Evolutionary conservation across 2,888 invertebrate species (phyloP).

Genomic region (Stramonita haemastoma): DNA sequence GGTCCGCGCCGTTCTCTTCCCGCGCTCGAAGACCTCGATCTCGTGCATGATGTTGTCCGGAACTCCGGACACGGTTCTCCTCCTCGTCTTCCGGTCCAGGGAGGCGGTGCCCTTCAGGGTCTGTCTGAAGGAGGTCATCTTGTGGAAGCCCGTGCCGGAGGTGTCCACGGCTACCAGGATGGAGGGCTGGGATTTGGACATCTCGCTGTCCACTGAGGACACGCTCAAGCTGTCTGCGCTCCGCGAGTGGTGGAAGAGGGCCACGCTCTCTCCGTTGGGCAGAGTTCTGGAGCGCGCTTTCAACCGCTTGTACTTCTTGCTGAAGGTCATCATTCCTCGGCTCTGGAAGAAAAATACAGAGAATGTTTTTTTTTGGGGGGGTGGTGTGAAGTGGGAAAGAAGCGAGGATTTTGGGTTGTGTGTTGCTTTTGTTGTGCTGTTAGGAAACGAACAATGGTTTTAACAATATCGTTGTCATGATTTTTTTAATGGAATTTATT

Average conservation of each 20-base stretch:
- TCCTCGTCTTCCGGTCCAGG: conserved; percentile 51
- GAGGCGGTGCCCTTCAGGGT: conserved; percentile 80
- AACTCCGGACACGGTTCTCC: conserved; percentile 69
- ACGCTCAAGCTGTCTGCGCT: conserved; percentile 45
- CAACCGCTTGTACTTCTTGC: conserved; percentile 65
- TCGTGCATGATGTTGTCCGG: conserved; percentile 68
- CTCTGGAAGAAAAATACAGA: conserved; percentile 46
- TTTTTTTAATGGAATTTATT: too few relatives aligned
- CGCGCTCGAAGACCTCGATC: conserved; percentile 66
- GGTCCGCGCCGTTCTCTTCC: conserved; percentile 53
- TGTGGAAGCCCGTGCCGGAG: conserved; percentile 90
- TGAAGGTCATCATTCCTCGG: conserved; percentile 57
- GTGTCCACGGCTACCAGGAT: conserved; percentile 93
- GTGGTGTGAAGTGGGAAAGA: too few relatives aligned
- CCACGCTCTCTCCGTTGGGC: conserved; percentile 57
- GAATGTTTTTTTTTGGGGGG: too few relatives aligned
- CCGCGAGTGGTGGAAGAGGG: conserved; percentile 50
- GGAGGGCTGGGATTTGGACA: conserved; percentile 81
- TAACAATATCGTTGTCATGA: too few relatives aligned
- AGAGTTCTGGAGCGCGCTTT: conserved; percentile 63
- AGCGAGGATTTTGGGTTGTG: too few relatives aligned
- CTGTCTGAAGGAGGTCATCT: conserved; percentile 91
- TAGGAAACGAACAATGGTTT: too few relatives aligned
- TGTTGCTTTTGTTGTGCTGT: too few relatives aligned
- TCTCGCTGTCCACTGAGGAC: conserved; percentile 7